Evolutionary conservation across 2,113 vertebrate genomes (phyloP).

Genomic region (Chlorodrepanis virens): DNA sequence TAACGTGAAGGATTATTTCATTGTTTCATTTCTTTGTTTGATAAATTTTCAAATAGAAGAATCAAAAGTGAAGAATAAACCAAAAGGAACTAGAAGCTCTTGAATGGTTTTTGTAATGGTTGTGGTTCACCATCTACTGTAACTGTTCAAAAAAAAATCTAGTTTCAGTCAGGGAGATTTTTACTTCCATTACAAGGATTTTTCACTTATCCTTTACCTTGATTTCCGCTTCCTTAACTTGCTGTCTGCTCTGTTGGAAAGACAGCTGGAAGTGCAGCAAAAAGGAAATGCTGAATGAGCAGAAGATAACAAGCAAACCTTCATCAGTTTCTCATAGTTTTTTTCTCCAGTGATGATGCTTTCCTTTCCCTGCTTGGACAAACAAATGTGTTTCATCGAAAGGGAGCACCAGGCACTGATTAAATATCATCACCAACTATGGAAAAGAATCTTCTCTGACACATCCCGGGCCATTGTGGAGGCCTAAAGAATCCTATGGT

Average conservation of each 20-base stretch:
- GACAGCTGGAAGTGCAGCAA: background rate
- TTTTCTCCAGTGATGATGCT: background rate
- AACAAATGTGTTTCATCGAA: background rate
- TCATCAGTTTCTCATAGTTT: background rate
- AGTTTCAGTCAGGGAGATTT: background rate
- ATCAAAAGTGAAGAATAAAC: background rate
- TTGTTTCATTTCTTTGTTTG: background rate
- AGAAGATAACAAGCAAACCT: background rate
- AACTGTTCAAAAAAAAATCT: background rate
- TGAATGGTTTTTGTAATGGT: background rate
- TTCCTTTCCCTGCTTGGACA: background rate
- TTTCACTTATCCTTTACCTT: background rate
- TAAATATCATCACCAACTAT: background rate
- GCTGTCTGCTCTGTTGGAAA: background rate
- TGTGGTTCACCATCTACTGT: background rate
- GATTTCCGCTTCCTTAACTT: background rate
- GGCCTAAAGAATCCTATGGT: background rate
- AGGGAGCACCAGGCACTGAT: background rate
- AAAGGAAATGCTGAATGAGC: slow-evolving; percentile 8
- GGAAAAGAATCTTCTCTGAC: background rate
- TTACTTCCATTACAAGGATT: background rate
- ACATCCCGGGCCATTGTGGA: background rate
- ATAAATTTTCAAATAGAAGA: background rate
- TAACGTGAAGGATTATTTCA: background rate
- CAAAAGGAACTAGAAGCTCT: background rate